Evolutionary conservation across 2,113 vertebrate genomes (phyloP).

Genomic region (Neotragus pygmaeus): DNA sequence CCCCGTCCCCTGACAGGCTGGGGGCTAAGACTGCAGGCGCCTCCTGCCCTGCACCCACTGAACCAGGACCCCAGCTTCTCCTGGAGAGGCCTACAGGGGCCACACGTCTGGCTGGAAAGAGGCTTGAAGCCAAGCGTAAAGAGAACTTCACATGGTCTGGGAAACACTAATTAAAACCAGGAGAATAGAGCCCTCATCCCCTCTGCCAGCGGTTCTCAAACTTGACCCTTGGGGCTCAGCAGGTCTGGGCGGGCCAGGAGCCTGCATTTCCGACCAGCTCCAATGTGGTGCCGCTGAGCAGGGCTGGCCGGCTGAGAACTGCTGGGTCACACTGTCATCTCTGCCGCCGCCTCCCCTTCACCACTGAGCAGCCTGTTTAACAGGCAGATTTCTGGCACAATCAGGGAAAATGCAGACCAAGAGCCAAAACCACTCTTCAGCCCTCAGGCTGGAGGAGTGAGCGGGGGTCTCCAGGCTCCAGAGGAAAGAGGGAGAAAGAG

Average conservation of each 20-base stretch:
- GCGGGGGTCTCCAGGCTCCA: background rate
- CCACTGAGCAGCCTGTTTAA: background rate
- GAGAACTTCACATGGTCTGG: background rate
- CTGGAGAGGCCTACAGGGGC: background rate
- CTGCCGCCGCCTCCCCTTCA: background rate
- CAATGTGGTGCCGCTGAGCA: background rate
- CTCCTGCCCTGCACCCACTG: background rate
- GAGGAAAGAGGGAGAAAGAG: background rate
- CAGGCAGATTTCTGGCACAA: background rate
- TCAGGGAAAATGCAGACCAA: background rate
- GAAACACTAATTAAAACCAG: background rate
- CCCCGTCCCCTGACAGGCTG: accelerated
- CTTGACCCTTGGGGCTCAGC: background rate
- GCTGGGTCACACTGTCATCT: background rate
- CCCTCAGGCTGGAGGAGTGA: background rate
- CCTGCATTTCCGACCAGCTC: background rate
- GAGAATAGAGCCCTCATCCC: no score
- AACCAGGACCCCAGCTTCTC: background rate
- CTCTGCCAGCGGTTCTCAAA: background rate
- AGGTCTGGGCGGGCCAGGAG: background rate
- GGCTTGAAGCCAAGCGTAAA: background rate
- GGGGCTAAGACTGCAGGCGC: background rate
- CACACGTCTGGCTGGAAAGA: background rate
- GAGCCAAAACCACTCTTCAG: background rate
- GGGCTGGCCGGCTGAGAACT: background rate